Base-by-base conservation (phyloP, 2,797 vertebrate species). In the Eulemur mongoz region DNA sequence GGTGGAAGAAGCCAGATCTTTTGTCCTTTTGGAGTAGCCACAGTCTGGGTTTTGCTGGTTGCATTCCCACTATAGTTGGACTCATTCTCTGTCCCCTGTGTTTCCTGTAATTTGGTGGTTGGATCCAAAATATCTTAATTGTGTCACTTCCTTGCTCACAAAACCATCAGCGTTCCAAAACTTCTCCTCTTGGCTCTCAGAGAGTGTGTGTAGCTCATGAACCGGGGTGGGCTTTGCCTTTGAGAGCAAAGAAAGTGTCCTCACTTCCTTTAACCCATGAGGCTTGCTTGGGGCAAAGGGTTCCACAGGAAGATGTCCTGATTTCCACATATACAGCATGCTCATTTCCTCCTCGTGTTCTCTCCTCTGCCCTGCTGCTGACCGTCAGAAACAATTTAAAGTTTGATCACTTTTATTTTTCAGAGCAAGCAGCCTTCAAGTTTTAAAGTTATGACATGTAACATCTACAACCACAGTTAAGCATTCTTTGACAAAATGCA, bases 371-470 rank as follows among this genome's bases (percentile, higher is more conserved):
- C 54, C 72, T 90, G 61, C 20, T 70, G 23, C 20, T 92, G 72
- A 89, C 43, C 57, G 92, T 92, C 23, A 72, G 35, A 90, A 94
- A 48, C 50, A n/a, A 35, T 57, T 43, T 67, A n/a, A 88, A 81
- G 14, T 87, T 43, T 52, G 67, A 38, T 61, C 8, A 9, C n/a
- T 95, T 95, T 84, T 92, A 65, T 32, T 91, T 94, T 95, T 96
- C 32, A 43, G n/a, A 59, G 35, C 43, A 91, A 82, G 54, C 11
- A 5, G 23, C 38, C 59, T 73, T 84, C 27, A 54, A 22, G 38
- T 54, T 94, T 88, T 61, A 91, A 87, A 89, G 79, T 72, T 86
- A 25, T 0, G 2, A 23, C 43, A 7, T 48, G 2, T n/a, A 48
- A 15, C 3, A 1, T 18, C 3, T 61, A 23, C 38, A 8, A 59